Percentiles rank a stretch among this genome's conserved stretches.
Conservation (phyloP, 2,888 invertebrate species). For the Entomobrya proxima region DNA sequence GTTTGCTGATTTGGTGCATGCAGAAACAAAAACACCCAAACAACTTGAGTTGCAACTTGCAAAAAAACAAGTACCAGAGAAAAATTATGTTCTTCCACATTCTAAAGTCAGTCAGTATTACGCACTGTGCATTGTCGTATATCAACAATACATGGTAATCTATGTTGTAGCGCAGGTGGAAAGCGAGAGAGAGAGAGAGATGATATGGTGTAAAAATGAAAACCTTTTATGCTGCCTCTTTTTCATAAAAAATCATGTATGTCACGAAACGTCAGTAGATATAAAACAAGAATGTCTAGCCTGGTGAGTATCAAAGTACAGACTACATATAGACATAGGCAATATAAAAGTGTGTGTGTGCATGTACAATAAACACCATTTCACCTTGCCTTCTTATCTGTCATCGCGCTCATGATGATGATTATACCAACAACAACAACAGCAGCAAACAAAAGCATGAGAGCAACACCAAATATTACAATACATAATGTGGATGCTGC, state of each 20-base stretch:
- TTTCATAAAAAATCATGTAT: background rate
- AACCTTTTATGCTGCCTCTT: conserved; percentile 39
- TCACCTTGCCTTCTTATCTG: conserved; percentile 68
- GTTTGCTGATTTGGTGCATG: background rate
- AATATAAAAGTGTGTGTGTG: background rate
- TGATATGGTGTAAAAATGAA: conserved; percentile 9
- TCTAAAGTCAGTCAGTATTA: conserved; percentile 21
- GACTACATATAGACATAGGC: background rate
- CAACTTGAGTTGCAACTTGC: conserved; percentile 21
- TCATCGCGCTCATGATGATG: conserved; percentile 46
- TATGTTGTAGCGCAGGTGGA: background rate
- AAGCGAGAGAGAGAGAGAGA: conserved; percentile 14
- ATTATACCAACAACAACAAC: conserved; percentile 39
- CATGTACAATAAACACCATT: conserved; percentile 35
- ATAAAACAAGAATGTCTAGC: background rate
- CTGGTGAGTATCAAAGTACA: background rate
- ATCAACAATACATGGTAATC: conserved; percentile 9
- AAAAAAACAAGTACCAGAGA: conserved; percentile 58
- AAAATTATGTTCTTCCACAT: conserved; percentile 5
- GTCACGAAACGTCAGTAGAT: background rate
- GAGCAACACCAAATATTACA: conserved; percentile 35
- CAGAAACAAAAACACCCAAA: background rate
- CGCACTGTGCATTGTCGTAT: background rate
- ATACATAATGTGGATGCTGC: conserved; percentile 26
- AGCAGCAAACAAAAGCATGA: background rate